A percentile compares a stretch with the other conserved stretches of the same genome.
Evolutionary conservation across 2,888 invertebrate genomes (phyloP).

Genomic region (Raillietiella orientalis): DNA sequence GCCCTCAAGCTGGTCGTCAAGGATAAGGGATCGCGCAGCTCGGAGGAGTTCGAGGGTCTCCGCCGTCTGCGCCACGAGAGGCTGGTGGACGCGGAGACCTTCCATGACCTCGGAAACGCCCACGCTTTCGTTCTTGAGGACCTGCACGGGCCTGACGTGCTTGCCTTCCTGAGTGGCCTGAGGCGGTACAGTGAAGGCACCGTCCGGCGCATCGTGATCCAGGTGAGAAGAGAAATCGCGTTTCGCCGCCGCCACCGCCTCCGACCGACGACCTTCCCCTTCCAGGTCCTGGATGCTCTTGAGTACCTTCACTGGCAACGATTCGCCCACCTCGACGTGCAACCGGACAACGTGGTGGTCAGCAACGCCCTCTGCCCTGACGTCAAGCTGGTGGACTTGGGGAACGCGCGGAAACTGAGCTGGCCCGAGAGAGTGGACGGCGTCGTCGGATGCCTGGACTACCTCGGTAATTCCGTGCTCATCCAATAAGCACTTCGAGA

Average conservation of each 20-base stretch:
- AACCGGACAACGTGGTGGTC: slow-evolving; percentile 66
- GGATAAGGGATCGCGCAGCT: slow-evolving; percentile 14
- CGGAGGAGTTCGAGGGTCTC: slow-evolving; percentile 54
- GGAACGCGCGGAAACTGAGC: slow-evolving; percentile 45
- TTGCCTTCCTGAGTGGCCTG: slow-evolving; percentile 53
- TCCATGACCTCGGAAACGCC: too few species aligned
- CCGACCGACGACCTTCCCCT: too few species aligned
- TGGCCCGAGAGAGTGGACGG: slow-evolving; percentile 39
- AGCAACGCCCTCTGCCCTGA: too few species aligned
- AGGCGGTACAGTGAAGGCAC: slow-evolving; percentile 78
- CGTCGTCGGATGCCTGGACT: slow-evolving; percentile 36
- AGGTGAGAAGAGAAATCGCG: slow-evolving; percentile 19
- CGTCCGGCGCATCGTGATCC: slow-evolving; percentile 52
- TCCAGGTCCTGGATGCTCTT: slow-evolving; percentile 39
- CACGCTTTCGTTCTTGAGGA: too few species aligned
- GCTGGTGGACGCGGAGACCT: too few species aligned
- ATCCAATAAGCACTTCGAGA: not conserved
- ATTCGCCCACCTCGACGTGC: slow-evolving; percentile 52
- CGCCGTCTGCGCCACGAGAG: slow-evolving; percentile 55
- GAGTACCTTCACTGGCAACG: slow-evolving; percentile 89
- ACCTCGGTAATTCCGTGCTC: slow-evolving; percentile 20
- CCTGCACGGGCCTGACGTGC: slow-evolving; percentile 54
- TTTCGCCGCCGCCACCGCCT: too few species aligned
- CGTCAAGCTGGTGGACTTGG: slow-evolving; percentile 73
- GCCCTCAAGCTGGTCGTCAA: slow-evolving; percentile 43